phyloP scores from a whole-genome alignment of 2,113 vertebrate genomes.

The Oreocharis arfaki region DNA sequence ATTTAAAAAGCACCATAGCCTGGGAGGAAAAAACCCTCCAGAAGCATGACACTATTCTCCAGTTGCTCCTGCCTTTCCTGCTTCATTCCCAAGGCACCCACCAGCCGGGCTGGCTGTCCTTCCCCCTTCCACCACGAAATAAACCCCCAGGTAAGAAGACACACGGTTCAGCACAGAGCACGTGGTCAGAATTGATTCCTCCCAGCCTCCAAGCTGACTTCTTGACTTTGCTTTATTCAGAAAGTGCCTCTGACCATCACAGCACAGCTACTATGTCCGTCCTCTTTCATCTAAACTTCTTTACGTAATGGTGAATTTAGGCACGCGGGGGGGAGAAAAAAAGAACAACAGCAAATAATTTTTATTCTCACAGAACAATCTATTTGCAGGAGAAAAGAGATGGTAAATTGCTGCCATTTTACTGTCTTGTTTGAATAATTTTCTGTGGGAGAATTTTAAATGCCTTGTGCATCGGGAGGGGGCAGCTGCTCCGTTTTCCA shows the following conservation, averaged over 20 bases:
- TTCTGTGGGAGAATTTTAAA: slow-evolving; percentile 26
- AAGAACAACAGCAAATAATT: background rate
- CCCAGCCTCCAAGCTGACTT: background rate
- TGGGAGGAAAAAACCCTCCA: background rate
- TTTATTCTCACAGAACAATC: background rate
- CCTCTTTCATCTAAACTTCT: background rate
- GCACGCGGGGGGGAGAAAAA: background rate
- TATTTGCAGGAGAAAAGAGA: background rate
- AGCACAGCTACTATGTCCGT: background rate
- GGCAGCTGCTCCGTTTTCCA: slow-evolving; percentile 2
- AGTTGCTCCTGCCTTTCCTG: background rate
- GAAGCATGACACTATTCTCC: background rate
- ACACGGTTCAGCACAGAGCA: background rate
- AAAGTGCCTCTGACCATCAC: background rate
- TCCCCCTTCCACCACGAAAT: background rate
- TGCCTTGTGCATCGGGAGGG: background rate
- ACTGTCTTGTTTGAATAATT: slow-evolving; percentile 23
- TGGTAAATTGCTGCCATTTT: slow-evolving; percentile 17
- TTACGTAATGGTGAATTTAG: background rate
- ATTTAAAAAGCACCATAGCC: background rate
- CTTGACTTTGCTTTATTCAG: background rate
- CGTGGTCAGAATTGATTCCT: background rate
- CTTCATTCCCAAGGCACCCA: background rate
- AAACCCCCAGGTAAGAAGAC: background rate
- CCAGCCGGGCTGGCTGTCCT: background rate